phyloP scores from a whole-genome alignment of 1,140 invertebrate genomes.

The Diabrotica virgifera region DNA sequence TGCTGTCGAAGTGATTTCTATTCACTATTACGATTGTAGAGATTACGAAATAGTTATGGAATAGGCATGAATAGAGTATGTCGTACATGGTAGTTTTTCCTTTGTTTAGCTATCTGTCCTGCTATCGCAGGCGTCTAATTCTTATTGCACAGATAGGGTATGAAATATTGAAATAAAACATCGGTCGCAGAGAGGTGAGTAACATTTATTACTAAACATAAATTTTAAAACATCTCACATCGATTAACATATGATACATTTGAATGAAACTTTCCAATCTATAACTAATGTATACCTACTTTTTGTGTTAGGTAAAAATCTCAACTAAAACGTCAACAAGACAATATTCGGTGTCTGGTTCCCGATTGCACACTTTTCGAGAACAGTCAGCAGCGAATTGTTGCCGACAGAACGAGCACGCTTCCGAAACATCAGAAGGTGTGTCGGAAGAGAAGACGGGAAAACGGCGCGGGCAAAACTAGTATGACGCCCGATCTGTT shows the following conservation, averaged over 20 bases:
- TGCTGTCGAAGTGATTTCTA: no score
- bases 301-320: conserved; percentile 28
- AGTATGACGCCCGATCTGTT: conserved; percentile 15
- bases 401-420: conserved; percentile 12
- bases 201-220: conserved; percentile 45
- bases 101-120: no score
- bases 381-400: conserved; percentile 34
- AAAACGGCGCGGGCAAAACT: conserved; percentile 15
- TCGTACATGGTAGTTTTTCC: no score
- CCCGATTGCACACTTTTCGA: conserved; percentile 31
- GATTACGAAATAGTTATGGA: no score
- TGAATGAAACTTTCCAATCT: conserved; percentile 41
- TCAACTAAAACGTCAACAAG: conserved; percentile 19
- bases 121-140: no score
- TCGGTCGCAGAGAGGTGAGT: conserved; percentile 40
- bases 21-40: no score
- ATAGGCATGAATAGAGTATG: no score
- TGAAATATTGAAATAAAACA: conserved; percentile 18
- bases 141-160: not conserved
- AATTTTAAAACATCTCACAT: conserved; percentile 43
- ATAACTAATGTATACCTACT: conserved; percentile 32
- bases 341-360: conserved; percentile 33
- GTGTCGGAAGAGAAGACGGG: not conserved
- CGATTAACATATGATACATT: conserved; percentile 39
- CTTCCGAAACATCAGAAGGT: conserved; percentile 15